These are phyloP conservation scores for Drosophila repletoides DNA, from an alignment of 1,140 invertebrate genomes.

Conservation along the genomic window DNA sequence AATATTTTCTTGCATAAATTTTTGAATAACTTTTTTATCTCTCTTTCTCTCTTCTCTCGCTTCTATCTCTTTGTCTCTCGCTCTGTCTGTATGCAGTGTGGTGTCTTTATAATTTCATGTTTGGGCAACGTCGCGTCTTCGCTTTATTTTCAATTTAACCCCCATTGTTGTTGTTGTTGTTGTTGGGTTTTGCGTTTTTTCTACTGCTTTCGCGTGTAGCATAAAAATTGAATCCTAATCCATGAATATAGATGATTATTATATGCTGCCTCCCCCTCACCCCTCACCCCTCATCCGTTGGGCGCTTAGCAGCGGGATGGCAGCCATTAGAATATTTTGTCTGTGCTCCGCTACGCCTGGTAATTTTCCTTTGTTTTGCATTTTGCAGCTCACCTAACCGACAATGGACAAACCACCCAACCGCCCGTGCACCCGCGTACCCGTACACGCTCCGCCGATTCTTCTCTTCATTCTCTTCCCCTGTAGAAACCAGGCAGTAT, in stretches of 20 bases:
- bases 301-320: slow-evolving; percentile 58
- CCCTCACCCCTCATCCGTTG: not conserved
- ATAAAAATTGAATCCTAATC: slow-evolving; percentile 83
- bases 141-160: slow-evolving; percentile 82
- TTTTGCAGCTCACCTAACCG: slow-evolving; percentile 57
- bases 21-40: slow-evolving; percentile 65
- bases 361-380: slow-evolving; percentile 77
- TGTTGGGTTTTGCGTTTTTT: slow-evolving; percentile 22
- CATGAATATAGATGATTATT: slow-evolving; percentile 83
- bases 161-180: slow-evolving; percentile 55
- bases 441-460: too few species aligned
- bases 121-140: slow-evolving; percentile 34
- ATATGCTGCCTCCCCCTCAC: slow-evolving; percentile 49
- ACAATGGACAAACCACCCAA: slow-evolving; percentile 28
- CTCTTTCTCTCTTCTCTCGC: not conserved
- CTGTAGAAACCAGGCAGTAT: not conserved
- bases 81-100: too few species aligned
- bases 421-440: slow-evolving; percentile 3
- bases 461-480: not conserved
- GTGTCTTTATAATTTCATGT: slow-evolving; percentile 49
- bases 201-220: slow-evolving; percentile 53
- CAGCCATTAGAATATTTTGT: slow-evolving; percentile 67
- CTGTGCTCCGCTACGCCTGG: slow-evolving; percentile 26
- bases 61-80: slow-evolving; percentile 13
- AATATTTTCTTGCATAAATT: slow-evolving; percentile 82